Evolutionary conservation across 2,888 invertebrate species (phyloP).

Genomic region (Neocrepidodera transversa): DNA sequence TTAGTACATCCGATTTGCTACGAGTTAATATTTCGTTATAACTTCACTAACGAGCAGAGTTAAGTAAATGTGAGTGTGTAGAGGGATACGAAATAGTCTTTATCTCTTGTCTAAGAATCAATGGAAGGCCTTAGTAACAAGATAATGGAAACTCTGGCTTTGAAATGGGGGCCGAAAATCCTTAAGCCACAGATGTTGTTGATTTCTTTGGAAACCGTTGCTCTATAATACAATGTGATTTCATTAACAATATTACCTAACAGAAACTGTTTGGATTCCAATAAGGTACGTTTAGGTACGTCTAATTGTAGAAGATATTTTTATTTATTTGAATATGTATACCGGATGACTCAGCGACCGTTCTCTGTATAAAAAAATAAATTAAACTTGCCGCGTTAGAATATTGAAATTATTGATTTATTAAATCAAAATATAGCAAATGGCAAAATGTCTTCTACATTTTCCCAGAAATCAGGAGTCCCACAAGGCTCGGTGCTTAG

Average conservation of each 20-base stretch:
- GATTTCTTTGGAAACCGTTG: slow-evolving; percentile 14
- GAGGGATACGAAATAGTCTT: slow-evolving; percentile 2
- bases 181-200: slow-evolving; percentile 12
- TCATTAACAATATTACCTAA: slow-evolving; percentile 1
- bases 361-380: too few relatives aligned
- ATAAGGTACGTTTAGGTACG: too few relatives aligned
- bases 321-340: too few relatives aligned
- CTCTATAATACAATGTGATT: background rate
- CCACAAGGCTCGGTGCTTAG: too few relatives aligned
- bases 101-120: slow-evolving; percentile 13
- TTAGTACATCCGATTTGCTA: background rate
- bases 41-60: background rate
- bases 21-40: background rate
- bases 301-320: too few relatives aligned
- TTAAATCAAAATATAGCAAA: too few relatives aligned
- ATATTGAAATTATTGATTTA: too few relatives aligned
- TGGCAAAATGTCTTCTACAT: too few relatives aligned
- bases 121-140: slow-evolving; percentile 10
- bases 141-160: slow-evolving; percentile 8
- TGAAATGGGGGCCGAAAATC: slow-evolving; percentile 5
- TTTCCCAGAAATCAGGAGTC: too few relatives aligned
- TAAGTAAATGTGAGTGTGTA: slow-evolving; percentile 3
- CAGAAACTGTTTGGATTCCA: background rate
- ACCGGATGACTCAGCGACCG: too few relatives aligned
- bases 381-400: too few relatives aligned